Evolutionary conservation across 2,888 invertebrate genomes (phyloP), one percentile per base, ranked within the genome.

Genomic region (Acanthosoma haemorrhoidale): DNA sequence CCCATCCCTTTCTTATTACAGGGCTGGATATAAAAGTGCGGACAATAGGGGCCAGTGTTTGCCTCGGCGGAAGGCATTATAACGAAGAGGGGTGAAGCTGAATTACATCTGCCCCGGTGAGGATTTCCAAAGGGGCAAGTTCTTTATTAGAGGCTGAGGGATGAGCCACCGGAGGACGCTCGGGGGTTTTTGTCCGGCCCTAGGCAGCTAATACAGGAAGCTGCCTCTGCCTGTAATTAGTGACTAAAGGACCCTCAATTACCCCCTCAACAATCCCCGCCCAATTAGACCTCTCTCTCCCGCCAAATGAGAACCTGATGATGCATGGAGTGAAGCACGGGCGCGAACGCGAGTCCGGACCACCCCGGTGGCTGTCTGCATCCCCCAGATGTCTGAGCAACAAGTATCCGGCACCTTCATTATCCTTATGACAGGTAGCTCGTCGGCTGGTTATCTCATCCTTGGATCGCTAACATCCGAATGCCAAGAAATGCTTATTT

Each of bases 141-240:
- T 60, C 60, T 60, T 60, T 60, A 60, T 60, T 60, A 60, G 34
- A 34, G 60, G 34, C 60, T 34, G 31, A 60, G 34, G 60, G 60
- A 60, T 60, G 60, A 60, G 32, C 60, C 60, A 34, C 34, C n/a
- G 34, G 60, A 18, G 34, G 31, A 16, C 15, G 34, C 18, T n/a
- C 32, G 8, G 32, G 34, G 31, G 60, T 60, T 60, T 60, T 60
- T 60, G 60, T 60, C 34, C 34, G 32, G 31, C 60, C 60, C n/a
- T n/a, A n/a, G n/a, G n/a, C n/a, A n/a, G 32, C 60, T 34, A 60
- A 60, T 34, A 60, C 60, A 60, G 60, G 60, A 60, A 60, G 60
- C 60, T 60, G 60, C 32, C 34, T n/a, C 41, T 18, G 8, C 9
- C 16, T 60, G 34, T 60, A 60, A 60, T 60, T 60, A 60, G 60